Evolutionary conservation across 2,888 invertebrate genomes (phyloP).

Genomic region (Lithophane socia): DNA sequence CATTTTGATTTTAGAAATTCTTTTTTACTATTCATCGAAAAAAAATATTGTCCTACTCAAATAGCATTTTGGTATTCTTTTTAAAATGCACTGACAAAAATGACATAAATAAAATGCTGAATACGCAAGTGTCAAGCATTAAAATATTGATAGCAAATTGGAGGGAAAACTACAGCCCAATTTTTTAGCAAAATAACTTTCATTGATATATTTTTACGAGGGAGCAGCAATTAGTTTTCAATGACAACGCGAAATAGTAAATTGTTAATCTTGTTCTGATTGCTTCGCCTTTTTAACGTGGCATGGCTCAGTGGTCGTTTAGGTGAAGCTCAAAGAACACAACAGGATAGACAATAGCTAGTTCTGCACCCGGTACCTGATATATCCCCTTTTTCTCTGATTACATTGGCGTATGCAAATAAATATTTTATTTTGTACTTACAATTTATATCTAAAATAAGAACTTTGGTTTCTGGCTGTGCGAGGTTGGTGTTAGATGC

Average conservation of each 20-base stretch:
- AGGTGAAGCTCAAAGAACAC: neutral
- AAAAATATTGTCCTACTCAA: neutral
- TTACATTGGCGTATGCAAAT: neutral
- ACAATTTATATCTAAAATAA: slow-evolving; percentile 96
- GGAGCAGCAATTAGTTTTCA: neutral
- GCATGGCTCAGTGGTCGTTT: too few relatives aligned
- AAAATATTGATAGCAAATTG: slow-evolving; percentile 36
- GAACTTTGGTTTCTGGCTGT: slow-evolving; percentile 94
- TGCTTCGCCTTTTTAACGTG: neutral
- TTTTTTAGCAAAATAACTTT: neutral
- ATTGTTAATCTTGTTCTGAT: too few relatives aligned
- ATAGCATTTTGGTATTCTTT: neutral
- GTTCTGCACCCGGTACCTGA: neutral
- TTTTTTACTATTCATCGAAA: neutral
- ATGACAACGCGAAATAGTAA: neutral
- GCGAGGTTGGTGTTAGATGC: slow-evolving; percentile 96
- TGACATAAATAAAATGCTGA: slow-evolving; percentile 26
- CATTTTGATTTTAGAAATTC: neutral
- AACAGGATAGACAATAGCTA: neutral
- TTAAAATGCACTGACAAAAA: neutral
- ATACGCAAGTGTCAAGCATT: slow-evolving; percentile 11
- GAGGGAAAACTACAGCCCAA: neutral
- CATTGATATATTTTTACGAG: neutral
- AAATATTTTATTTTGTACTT: slow-evolving; percentile 86
- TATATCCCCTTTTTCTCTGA: neutral